These are phyloP conservation scores for Melospiza melodia DNA, from an alignment of 2,113 vertebrate species.

Conservation along the genomic window DNA sequence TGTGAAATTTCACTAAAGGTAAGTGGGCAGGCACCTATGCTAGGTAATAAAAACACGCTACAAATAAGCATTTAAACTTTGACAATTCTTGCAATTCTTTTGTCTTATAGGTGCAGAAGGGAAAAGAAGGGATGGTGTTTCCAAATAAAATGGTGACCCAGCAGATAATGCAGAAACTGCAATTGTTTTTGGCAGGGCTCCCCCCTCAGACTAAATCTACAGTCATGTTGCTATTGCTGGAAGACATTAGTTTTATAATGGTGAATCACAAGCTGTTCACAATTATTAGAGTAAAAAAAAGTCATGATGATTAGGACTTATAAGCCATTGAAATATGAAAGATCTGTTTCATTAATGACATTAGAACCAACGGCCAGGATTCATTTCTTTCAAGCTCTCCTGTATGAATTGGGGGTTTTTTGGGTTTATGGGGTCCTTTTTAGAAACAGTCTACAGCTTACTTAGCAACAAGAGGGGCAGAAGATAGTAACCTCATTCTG, in stretches of 20 bases:
- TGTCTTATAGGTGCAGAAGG: background rate
- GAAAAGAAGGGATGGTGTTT: background rate
- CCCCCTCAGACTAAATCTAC: background rate
- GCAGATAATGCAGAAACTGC: background rate
- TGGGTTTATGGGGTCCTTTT: background rate
- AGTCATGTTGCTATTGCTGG: background rate
- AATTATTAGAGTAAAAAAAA: background rate
- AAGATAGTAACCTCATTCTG: background rate
- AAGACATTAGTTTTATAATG: background rate
- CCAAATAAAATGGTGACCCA: background rate
- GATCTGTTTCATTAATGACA: background rate
- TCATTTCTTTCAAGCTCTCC: background rate
- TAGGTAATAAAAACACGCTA: background rate
- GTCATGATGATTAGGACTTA: background rate
- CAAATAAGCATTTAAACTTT: background rate
- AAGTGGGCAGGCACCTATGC: background rate
- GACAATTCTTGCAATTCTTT: background rate
- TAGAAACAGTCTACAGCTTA: background rate
- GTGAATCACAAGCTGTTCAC: conserved; percentile 30
- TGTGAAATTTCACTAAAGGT: background rate
- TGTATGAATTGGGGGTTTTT: background rate
- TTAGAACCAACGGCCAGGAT: background rate
- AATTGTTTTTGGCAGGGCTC: conserved; percentile 15
- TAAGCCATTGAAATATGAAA: background rate
- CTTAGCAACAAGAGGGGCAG: background rate